phyloP scores from a whole-genome alignment of 2,113 vertebrate genomes.

The Cyphomyrus plagiostoma region DNA sequence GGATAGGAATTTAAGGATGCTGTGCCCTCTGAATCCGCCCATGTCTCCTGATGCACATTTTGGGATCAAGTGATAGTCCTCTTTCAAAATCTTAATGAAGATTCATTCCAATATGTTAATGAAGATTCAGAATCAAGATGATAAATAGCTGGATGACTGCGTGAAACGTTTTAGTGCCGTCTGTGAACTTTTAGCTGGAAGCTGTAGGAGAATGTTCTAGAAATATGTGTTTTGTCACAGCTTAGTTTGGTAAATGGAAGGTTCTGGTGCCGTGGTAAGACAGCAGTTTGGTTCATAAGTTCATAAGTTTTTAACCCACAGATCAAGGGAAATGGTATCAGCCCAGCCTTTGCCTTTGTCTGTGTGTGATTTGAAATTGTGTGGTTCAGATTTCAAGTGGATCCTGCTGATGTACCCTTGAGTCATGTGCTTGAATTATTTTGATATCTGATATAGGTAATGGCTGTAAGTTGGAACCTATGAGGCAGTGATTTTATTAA shows the following conservation, averaged over 20 bases:
- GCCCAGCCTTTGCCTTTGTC: background rate
- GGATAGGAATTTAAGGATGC: background rate
- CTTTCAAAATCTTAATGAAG: background rate
- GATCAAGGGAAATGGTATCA: background rate
- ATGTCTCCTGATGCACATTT: background rate
- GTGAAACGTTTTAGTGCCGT: background rate
- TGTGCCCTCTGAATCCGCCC: background rate
- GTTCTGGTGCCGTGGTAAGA: background rate
- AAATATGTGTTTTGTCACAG: background rate
- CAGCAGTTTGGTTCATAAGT: background rate
- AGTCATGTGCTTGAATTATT: background rate
- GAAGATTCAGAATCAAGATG: background rate
- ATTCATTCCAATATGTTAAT: slow-evolving; percentile 5
- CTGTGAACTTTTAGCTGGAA: background rate
- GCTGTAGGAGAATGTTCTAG: background rate
- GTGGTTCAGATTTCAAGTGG: background rate
- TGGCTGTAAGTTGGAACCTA: background rate
- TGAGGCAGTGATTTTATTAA: background rate
- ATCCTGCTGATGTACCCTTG: background rate
- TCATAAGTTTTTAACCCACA: background rate
- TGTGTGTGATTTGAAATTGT: background rate
- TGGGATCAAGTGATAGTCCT: background rate
- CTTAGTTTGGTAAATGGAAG: background rate
- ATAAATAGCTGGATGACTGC: background rate
- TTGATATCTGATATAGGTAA: background rate